A percentile compares a stretch with the other conserved stretches of the same genome.
Evolutionary conservation across 2,113 vertebrate species (phyloP).

Genomic region (Setophaga kirtlandii): DNA sequence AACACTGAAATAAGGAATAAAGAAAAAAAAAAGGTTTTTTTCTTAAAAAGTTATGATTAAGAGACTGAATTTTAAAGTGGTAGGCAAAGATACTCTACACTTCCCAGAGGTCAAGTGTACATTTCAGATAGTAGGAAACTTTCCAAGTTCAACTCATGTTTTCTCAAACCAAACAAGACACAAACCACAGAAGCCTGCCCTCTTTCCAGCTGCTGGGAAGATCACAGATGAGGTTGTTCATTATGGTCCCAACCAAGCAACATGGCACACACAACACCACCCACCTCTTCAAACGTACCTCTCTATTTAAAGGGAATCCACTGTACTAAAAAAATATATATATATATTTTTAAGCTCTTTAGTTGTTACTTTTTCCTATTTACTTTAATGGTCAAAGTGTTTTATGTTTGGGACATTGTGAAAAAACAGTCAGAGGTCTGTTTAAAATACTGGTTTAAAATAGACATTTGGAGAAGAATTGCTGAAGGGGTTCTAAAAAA

Average conservation of each 20-base stretch:
- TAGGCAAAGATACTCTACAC: neutral
- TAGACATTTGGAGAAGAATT: slow-evolving; percentile 14
- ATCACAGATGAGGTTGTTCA: neutral
- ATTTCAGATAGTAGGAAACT: neutral
- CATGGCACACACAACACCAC: neutral
- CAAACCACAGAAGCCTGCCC: slow-evolving; percentile 7
- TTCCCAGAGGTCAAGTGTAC: neutral
- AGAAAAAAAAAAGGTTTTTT: neutral
- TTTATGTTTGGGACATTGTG: neutral
- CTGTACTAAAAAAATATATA: neutral
- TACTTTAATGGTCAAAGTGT: neutral
- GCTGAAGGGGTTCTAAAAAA: slow-evolving; percentile 10
- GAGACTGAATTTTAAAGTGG: neutral
- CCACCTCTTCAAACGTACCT: neutral
- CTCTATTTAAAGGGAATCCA: slow-evolving; percentile 14
- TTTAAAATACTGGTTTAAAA: slow-evolving; percentile 18
- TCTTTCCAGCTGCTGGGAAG: slow-evolving; percentile 12
- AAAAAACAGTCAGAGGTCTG: neutral
- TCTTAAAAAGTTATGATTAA: neutral
- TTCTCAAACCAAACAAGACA: slow-evolving; percentile 43
- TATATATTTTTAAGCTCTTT: neutral
- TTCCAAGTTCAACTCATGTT: slow-evolving; percentile 33
- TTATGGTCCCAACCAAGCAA: neutral
- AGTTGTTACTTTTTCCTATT: neutral
- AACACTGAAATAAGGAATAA: neutral